Base-by-base conservation (phyloP, 2,888 invertebrate genomes). In the Ethmia dodecea region DNA sequence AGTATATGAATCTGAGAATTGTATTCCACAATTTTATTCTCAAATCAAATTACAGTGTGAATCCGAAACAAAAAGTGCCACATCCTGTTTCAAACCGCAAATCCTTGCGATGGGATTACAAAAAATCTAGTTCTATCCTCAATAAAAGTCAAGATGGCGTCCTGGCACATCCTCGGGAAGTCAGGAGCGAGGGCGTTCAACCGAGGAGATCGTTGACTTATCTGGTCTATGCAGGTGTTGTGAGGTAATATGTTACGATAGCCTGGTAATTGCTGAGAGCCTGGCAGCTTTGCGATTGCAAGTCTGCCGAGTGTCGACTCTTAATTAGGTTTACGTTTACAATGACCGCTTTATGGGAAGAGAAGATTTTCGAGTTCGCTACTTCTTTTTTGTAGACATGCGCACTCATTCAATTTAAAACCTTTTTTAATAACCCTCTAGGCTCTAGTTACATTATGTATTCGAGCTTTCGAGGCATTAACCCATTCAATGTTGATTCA, bases 181-280 rank as follows among this genome's bases (percentile, higher is more conserved):
- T 41, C 39, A 39, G 34, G 40, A 40, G 45, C 38, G 28, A 13
- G 38, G 37, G 18, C 37, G 26, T 38, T 45, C 31, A 36, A 39
- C 45, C 38, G 28, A 12, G 15, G 35, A 20, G 41, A 33, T 6
- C 38, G 13, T 31, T 34, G 34, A 34, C 34, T 35, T 29, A 40
- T 36, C 43, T 38, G 35, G 40, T 29, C 29, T 33, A 33, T 35
- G 26, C 10, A n/a, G 4, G 14, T 9, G 30, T 13, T 55, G 56
- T 49, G 52, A 56, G 52, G 62, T 58, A 56, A 60, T 52, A 50
- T 39, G 34, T 49, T 43, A 53, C 46, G 43, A 40, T 37, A 35
- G 30, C 44, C 44, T 43, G 42, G 38, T 42, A 34, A 39, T 40
- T 33, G 35, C 33, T 40, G 35, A 22, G 15, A 12, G 24, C 33